phyloP scores from a whole-genome alignment of 2,888 invertebrate genomes.

The Lamproptera curius region DNA sequence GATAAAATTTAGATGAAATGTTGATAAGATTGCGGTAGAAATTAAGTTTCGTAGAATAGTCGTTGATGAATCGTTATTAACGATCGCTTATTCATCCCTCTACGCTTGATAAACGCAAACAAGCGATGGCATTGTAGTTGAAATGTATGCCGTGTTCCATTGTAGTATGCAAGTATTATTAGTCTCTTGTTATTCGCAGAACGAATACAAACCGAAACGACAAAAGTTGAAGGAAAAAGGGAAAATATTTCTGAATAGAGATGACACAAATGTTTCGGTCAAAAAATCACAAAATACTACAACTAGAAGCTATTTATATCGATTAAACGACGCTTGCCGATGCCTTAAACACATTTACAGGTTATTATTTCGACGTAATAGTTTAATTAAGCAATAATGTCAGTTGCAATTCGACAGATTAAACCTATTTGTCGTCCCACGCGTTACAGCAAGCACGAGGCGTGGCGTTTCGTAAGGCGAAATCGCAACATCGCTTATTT shows the following conservation, averaged over 20 bases:
- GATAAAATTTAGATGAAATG: slow-evolving; percentile 17
- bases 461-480: slow-evolving; percentile 68
- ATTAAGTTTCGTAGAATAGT: too few species aligned
- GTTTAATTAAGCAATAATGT: slow-evolving; percentile 33
- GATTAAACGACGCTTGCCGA: neutral
- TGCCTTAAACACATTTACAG: neutral
- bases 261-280: neutral
- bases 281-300: too few species aligned
- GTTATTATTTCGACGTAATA: slow-evolving; percentile 20
- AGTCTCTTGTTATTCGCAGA: neutral
- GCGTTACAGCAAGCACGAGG: slow-evolving; percentile 68
- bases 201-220: neutral
- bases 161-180: neutral
- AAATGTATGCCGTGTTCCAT: neutral
- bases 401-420: slow-evolving; percentile 54
- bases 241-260: neutral
- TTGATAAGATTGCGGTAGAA: slow-evolving; percentile 32
- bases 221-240: neutral
- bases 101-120: neutral
- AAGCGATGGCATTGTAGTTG: neutral
- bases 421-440: slow-evolving; percentile 73
- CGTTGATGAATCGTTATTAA: too few species aligned
- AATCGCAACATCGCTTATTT: slow-evolving; percentile 75
- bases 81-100: neutral
- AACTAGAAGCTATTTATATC: neutral